phyloP scores from a whole-genome alignment of 2,113 vertebrate genomes.

The Oenanthe oenanthe region DNA sequence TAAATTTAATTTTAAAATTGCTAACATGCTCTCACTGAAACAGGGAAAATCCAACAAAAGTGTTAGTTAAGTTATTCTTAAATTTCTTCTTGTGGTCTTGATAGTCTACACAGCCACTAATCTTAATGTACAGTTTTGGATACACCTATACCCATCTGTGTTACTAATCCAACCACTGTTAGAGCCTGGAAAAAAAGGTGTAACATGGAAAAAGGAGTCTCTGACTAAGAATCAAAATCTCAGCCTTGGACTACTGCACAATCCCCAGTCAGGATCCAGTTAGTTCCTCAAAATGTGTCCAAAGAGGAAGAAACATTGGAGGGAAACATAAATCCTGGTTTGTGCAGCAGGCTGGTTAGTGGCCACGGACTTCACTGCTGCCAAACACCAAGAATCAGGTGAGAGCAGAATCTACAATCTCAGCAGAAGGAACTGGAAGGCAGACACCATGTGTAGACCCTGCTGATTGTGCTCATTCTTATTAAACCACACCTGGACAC shows the following conservation, averaged over 20 bases:
- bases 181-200: neutral
- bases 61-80: neutral
- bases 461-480: neutral
- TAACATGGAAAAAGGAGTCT: neutral
- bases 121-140: neutral
- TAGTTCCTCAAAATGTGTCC: neutral
- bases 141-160: rapidly evolving
- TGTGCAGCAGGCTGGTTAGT: neutral
- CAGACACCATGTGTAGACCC: rapidly evolving
- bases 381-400: neutral
- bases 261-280: neutral
- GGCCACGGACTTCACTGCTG: neutral
- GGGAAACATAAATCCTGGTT: neutral
- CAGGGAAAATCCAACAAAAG: neutral
- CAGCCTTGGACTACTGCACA: neutral
- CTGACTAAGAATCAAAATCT: neutral
- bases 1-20: neutral
- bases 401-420: neutral
- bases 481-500: neutral
- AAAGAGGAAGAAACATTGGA: neutral
- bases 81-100: neutral
- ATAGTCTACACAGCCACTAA: neutral
- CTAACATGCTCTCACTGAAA: neutral
- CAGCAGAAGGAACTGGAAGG: neutral
- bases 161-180: neutral